Evolutionary conservation across 2,888 invertebrate species (phyloP).

Genomic region (Callimorpha dominula): DNA sequence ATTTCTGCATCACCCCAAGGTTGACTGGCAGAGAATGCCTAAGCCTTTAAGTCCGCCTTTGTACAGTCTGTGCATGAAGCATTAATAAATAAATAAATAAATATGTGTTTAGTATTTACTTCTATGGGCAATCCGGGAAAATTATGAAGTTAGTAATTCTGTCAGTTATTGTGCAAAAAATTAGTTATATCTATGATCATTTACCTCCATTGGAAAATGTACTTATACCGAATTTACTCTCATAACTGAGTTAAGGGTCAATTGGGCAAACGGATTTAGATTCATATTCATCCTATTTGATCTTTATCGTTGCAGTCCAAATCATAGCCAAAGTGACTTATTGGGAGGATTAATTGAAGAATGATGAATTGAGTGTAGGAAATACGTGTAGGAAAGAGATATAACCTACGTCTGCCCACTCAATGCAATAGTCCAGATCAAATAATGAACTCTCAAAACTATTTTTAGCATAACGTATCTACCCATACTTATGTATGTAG

Average conservation of each 20-base stretch:
- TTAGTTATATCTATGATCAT: no score
- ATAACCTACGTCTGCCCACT: neutral
- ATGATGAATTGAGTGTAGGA: neutral
- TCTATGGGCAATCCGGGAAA: no score
- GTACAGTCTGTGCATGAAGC: no score
- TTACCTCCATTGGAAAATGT: neutral
- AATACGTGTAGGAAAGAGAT: neutral
- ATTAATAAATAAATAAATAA: no score
- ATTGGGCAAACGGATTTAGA: neutral
- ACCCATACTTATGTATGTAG: neutral
- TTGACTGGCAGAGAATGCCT: no score
- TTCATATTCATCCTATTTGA: neutral
- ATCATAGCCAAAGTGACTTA: neutral
- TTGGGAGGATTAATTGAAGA: neutral
- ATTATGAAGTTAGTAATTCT: neutral
- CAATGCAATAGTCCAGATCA: neutral
- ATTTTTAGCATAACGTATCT: conserved; percentile 9
- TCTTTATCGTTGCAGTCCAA: neutral
- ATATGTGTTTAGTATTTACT: no score
- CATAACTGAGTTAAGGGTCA: conserved; percentile 1
- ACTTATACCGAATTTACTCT: neutral
- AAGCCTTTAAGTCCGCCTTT: no score
- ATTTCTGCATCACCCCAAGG: no score
- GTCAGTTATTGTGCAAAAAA: neutral
- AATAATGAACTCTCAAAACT: neutral